Evolutionary conservation across 2,113 vertebrate genomes (phyloP).

Genomic region (Entelurus aequoreus): DNA sequence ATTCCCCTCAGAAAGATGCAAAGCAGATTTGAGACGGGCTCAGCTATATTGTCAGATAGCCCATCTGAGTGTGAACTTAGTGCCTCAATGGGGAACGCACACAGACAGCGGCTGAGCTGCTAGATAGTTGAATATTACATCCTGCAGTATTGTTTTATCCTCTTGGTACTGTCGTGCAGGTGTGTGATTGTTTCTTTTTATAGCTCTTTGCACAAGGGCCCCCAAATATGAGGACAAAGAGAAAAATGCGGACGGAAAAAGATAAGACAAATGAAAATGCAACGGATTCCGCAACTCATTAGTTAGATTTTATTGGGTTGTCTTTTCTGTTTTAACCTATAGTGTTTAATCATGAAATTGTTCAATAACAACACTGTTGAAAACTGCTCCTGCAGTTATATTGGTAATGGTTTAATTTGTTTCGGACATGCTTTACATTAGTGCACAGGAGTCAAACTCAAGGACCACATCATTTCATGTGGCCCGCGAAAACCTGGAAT

Average conservation of each 20-base stretch:
- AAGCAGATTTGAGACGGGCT: conserved; percentile 45
- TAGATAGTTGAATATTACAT: conserved; percentile 14
- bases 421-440: no score
- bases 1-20: conserved; percentile 47
- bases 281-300: background rate
- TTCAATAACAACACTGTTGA: background rate
- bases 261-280: background rate
- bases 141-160: conserved; percentile 9
- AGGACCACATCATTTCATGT: no score
- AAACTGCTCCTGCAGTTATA: no score
- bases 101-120: conserved; percentile 4
- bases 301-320: background rate
- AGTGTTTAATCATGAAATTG: background rate
- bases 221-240: conserved; percentile 4
- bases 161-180: conserved; percentile 16
- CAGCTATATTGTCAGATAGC: conserved; percentile 32
- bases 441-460: no score
- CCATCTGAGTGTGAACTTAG: conserved; percentile 44
- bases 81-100: conserved; percentile 15
- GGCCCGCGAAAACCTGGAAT: no score
- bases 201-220: conserved; percentile 1
- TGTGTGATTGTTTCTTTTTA: conserved; percentile 19
- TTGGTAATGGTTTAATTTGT: no score
- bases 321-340: background rate
- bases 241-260: background rate